These are phyloP conservation scores for Troides aeacus DNA, from an alignment of 2,888 invertebrate genomes.

Conservation along the genomic window DNA sequence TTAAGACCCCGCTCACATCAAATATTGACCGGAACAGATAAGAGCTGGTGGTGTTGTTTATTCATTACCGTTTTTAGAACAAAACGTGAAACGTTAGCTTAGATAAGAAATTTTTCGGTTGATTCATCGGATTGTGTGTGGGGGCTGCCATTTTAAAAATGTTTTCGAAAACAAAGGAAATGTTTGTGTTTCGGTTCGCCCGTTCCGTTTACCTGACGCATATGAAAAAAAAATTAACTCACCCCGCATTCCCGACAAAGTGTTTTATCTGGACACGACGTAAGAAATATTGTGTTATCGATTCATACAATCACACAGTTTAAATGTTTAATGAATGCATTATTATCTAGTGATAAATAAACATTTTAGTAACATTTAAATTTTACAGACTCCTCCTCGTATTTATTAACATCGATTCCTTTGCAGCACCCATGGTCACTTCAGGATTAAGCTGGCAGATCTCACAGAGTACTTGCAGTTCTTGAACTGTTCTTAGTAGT, in stretches of 20 bases:
- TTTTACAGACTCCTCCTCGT: no score
- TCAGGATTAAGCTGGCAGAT: no score
- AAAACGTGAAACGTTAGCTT: constrained; percentile 40
- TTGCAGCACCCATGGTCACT: no score
- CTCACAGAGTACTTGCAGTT: no score
- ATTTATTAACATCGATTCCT: no score
- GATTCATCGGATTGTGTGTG: constrained; percentile 41
- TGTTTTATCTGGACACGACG: constrained; percentile 24
- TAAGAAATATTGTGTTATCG: constrained; percentile 27
- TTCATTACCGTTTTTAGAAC: constrained; percentile 49
- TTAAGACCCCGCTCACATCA: constrained; percentile 59
- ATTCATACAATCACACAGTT: constrained; percentile 14
- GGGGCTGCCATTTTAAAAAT: constrained; percentile 33
- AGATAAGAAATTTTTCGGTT: constrained; percentile 43
- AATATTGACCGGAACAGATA: constrained; percentile 63
- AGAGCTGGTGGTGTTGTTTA: constrained; percentile 41
- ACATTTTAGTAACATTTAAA: no score
- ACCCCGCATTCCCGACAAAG: constrained; percentile 27
- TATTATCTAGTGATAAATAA: not conserved
- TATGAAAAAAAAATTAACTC: constrained; percentile 26
- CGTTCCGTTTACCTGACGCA: constrained; percentile 32
- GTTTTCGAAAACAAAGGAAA: constrained; percentile 36
- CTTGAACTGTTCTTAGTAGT: no score
- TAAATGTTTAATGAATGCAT: constrained; percentile 16
- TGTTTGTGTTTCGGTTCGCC: constrained; percentile 33